Conservation (phyloP, 1,140 invertebrate genomes). For the Hydropsyche tenuis region DNA sequence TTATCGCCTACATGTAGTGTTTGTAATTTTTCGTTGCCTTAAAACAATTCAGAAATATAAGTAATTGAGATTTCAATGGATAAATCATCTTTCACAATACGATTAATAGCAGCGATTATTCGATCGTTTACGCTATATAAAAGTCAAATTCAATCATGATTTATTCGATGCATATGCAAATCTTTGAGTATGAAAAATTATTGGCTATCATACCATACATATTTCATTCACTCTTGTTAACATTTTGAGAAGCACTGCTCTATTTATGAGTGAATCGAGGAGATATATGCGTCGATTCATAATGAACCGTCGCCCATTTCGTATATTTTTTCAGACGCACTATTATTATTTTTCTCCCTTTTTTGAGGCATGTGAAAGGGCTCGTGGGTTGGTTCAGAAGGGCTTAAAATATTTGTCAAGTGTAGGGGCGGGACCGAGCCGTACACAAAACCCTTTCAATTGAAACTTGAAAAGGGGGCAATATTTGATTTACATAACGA, state of each 20-base stretch:
- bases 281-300: constrained; percentile 15
- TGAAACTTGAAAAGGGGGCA: neutral
- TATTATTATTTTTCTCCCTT: constrained; percentile 27
- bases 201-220: too few species aligned
- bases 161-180: constrained; percentile 15
- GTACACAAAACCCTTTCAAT: constrained; percentile 30
- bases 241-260: neutral
- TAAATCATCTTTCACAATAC: constrained; percentile 13
- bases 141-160: constrained; percentile 21
- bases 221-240: too few species aligned
- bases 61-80: constrained; percentile 15
- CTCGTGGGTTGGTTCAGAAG: constrained; percentile 1
- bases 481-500: neutral
- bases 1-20: constrained; percentile 4
- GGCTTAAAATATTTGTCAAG: constrained; percentile 41
- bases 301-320: constrained; percentile 26
- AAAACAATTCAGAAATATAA: neutral
- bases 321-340: constrained; percentile 1
- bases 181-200: neutral
- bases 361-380: constrained; percentile 25
- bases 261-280: neutral
- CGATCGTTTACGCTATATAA: neutral
- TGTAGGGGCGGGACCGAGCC: constrained; percentile 34
- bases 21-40: constrained; percentile 6
- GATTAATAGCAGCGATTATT: constrained; percentile 9